phyloP scores from a whole-genome alignment of 2,888 invertebrate genomes.

The Oxyteleia sp. region DNA sequence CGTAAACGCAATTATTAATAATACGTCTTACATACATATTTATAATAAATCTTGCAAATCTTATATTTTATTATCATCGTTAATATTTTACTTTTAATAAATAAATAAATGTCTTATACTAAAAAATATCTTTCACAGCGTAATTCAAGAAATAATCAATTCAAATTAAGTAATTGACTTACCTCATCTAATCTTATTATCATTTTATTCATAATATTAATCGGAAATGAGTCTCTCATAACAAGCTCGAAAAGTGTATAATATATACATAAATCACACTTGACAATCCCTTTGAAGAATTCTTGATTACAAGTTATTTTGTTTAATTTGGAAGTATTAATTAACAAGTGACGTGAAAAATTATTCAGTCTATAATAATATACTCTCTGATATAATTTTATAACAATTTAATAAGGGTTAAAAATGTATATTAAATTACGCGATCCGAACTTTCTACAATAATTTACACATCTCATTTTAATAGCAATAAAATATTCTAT shows the following conservation, averaged over 20 bases:
- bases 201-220: not conserved
- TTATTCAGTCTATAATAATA: too few relatives aligned
- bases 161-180: constrained; percentile 3
- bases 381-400: constrained; percentile 2
- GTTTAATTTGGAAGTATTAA: too few relatives aligned
- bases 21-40: too few relatives aligned
- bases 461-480: constrained; percentile 13
- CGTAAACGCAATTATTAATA: too few relatives aligned
- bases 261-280: constrained; percentile 16
- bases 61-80: too few relatives aligned
- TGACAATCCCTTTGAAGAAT: not conserved
- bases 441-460: constrained; percentile 13
- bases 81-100: too few relatives aligned
- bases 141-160: too few relatives aligned
- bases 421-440: constrained; percentile 4
- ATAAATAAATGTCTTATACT: too few relatives aligned
- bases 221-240: not conserved
- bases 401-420: constrained; percentile 7
- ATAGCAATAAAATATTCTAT: constrained; percentile 10
- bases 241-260: constrained; percentile 12
- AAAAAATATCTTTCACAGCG: too few relatives aligned
- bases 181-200: constrained; percentile 4
- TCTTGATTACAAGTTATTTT: constrained; percentile 15
- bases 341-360: too few relatives aligned
- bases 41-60: too few relatives aligned